Conservation (phyloP, 2,888 invertebrate species). For the Seira sanloemensis region DNA sequence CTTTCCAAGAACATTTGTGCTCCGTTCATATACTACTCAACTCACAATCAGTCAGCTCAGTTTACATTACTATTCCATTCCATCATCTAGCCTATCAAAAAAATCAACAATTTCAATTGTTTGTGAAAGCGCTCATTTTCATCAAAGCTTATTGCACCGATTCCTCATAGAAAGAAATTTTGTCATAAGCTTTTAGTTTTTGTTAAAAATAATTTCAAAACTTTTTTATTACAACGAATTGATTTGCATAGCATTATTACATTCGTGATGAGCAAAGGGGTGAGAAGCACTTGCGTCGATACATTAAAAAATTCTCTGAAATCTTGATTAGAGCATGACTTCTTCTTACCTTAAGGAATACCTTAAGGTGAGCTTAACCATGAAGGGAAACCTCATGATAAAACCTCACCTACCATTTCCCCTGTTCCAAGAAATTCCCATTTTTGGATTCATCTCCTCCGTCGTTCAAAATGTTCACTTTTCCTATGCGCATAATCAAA, state of each 20-base stretch:
- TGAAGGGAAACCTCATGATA: neutral
- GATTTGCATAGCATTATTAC: neutral
- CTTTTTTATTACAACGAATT: neutral
- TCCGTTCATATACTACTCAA: no score
- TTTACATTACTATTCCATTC: no score
- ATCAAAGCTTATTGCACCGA: no score
- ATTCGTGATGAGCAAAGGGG: neutral
- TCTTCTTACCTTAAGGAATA: neutral
- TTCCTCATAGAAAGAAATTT: no score
- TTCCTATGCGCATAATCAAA: neutral
- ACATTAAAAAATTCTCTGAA: neutral
- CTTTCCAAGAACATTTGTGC: neutral
- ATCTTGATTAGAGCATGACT: neutral
- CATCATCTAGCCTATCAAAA: no score
- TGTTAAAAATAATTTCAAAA: neutral
- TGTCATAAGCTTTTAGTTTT: no score
- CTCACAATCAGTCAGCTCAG: no score
- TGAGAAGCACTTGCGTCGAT: no score
- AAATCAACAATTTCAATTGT: no score
- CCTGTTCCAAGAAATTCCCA: conserved; percentile 26
- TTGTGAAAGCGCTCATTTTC: no score
- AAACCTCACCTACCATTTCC: conserved; percentile 24
- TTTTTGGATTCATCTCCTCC: neutral
- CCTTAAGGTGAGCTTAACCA: neutral
- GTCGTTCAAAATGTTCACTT: neutral